phyloP scores from a whole-genome alignment of 2,797 vertebrate species.

The Danio aesculapii region DNA sequence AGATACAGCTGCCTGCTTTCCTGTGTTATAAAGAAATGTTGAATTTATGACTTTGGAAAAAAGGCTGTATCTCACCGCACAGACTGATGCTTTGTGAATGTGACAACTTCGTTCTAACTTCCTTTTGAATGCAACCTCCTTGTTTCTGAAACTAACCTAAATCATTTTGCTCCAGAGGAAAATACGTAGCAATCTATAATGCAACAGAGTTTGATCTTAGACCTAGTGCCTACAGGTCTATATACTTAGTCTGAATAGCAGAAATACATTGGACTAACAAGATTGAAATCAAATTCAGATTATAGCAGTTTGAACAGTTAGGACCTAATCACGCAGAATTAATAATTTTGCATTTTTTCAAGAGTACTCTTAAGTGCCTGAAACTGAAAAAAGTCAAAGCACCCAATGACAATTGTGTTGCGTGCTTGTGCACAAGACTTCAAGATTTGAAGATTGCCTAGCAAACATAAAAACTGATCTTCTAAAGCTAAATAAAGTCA shows the following conservation, averaged over 20 bases:
- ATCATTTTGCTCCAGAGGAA: conserved; percentile 58
- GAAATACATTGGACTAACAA: not conserved
- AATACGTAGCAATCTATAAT: conserved; percentile 41
- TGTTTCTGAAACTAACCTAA: conserved; percentile 39
- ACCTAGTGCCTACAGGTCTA: not conserved
- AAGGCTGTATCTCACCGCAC: conserved; percentile 44
- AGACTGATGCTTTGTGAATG: conserved; percentile 77
- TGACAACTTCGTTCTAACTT: conserved; percentile 58
- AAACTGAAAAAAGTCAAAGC: no score
- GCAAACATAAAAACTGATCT: no score
- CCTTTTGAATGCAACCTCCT: conserved; percentile 56
- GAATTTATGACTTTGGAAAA: conserved; percentile 22
- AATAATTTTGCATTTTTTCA: no score
- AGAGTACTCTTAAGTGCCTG: no score
- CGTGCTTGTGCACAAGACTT: no score
- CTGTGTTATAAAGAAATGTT: conserved; percentile 11
- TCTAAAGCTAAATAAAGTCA: no score
- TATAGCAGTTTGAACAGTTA: conserved; percentile 5
- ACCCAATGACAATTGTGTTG: no score
- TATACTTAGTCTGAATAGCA: not conserved
- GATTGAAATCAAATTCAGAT: not conserved
- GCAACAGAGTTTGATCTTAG: conserved; percentile 11
- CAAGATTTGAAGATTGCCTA: no score
- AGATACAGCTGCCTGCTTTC: conserved; percentile 48
- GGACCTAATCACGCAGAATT: no score